Base-by-base conservation (phyloP, 2,113 vertebrate genomes). In the Carollia perspicillata region DNA sequence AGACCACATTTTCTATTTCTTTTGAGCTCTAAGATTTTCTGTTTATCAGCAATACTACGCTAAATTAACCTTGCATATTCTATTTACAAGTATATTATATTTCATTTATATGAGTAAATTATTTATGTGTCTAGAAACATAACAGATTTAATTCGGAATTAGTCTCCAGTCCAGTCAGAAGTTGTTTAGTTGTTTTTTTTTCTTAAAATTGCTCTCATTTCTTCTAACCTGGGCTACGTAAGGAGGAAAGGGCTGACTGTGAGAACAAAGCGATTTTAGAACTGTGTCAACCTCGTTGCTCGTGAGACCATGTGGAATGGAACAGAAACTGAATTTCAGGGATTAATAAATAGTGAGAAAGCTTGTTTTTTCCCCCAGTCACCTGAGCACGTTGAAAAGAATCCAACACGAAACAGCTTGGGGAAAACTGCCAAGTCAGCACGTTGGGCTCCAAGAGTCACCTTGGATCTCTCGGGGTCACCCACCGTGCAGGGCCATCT, bases 391-490 rank as follows among this genome's bases (percentile, higher is more conserved):
- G 63, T 77, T 23, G 89, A 55, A 33, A 66, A 33, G 23, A 47
- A 33, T 2, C 8, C 23, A 33, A 6, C 33, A 26, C 6, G 5
- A 30, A 40, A 53, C 1, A 33, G 40, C 68, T 3, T 7, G 12
- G 65, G 44, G 5, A 11, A 26, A 14, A 47, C 18, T 5, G 33
- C 6, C 20, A 1, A 40, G 42, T n/a, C 2, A 23, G 28, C 5
- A 22, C 0, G 1, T 4, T 30, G 63, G 51, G 51, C 26, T 63
- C 51, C 13, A 0, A 10, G 4, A n/a, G 35, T 14, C 33, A 35
- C 49, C 26, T 53, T 40, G 14, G 65, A 28, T 40, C 63, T 69
- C 68, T 63, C 1, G 0, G 66, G 68, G 30, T 17, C 74, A 16
- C 5, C 10, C 3, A 13, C 23, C 23, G 8, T 2, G 13, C 2